These are phyloP conservation scores for Montipora efflorescens DNA, from an alignment of 64 coral and sea anemone genomes.

Conservation along the genomic window DNA sequence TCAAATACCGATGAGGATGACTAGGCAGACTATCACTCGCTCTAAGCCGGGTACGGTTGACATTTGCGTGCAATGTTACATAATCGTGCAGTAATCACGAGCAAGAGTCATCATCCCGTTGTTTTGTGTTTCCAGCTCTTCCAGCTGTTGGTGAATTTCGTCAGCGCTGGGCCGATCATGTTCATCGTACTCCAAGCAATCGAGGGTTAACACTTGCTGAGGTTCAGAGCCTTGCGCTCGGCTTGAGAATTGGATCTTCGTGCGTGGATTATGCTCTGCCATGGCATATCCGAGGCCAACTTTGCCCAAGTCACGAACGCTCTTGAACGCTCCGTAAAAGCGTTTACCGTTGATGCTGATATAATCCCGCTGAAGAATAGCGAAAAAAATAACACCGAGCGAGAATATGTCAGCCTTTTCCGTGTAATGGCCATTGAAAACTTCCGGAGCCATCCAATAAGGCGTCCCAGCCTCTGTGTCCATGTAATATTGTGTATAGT, in stretches of 20 bases:
- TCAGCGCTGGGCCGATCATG: conserved; percentile 24
- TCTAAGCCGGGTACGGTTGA: no score
- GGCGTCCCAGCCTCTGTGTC: not conserved
- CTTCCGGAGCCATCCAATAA: conserved; percentile 61
- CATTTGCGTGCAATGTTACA: no score
- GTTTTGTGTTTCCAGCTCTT: not conserved
- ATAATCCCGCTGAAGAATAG: conserved; percentile 55
- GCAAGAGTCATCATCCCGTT: no score
- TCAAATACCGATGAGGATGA: no score
- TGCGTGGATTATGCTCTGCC: not conserved
- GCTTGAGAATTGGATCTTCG: not conserved
- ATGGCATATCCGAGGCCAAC: conserved; percentile 74
- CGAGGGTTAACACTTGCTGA: conserved; percentile 14
- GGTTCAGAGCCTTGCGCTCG: not conserved
- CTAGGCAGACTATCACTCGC: no score
- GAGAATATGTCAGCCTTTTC: conserved; percentile 71
- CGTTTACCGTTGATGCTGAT: conserved; percentile 8
- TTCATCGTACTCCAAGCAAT: conserved; percentile 44
- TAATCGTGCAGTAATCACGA: no score
- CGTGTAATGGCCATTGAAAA: conserved; percentile 50
- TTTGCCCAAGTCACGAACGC: not conserved
- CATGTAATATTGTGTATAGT: conserved; percentile 45
- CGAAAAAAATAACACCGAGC: conserved; percentile 46
- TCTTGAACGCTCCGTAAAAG: conserved; percentile 63
- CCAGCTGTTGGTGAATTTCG: not conserved